A percentile compares a stretch with the other conserved stretches of the same genome.
Conservation (phyloP, 2,888 invertebrate species). For the Mythimna lalbum region DNA sequence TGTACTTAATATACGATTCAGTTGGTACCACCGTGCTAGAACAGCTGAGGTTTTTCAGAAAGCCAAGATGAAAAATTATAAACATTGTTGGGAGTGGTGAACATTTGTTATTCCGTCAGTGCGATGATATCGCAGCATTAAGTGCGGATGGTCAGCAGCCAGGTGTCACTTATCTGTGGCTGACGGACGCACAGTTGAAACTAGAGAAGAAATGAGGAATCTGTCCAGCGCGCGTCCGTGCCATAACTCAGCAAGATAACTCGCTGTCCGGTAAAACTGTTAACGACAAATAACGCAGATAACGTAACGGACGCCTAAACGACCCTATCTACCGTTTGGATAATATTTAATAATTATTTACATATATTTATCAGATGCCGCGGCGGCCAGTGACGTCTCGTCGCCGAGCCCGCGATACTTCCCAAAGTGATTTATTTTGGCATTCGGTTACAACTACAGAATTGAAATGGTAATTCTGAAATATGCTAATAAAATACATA, state of each 20-base stretch:
- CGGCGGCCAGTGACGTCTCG: slow-evolving; percentile 76
- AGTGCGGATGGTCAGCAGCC: slow-evolving; percentile 63
- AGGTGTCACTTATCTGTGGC: slow-evolving; percentile 76
- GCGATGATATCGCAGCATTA: slow-evolving; percentile 64
- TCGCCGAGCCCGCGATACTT: slow-evolving; percentile 71
- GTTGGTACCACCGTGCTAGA: not conserved
- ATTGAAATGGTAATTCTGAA: slow-evolving; percentile 67
- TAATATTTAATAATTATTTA: slow-evolving; percentile 90
- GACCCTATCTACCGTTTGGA: slow-evolving; percentile 86
- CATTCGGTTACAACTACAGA: slow-evolving; percentile 69
- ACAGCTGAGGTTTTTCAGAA: slow-evolving; percentile 22
- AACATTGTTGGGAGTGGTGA: slow-evolving; percentile 53
- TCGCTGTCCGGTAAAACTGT: slow-evolving; percentile 82
- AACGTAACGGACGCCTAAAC: slow-evolving; percentile 87
- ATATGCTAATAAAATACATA: slow-evolving; percentile 62
- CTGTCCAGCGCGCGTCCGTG: slow-evolving; percentile 71
- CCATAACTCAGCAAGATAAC: slow-evolving; percentile 88
- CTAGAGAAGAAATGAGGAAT: slow-evolving; percentile 79
- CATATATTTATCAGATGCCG: slow-evolving; percentile 88
- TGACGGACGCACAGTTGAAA: slow-evolving; percentile 79
- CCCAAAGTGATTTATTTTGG: slow-evolving; percentile 77
- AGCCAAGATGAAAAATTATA: slow-evolving; percentile 50
- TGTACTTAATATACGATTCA: slow-evolving; percentile 6
- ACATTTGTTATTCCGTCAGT: slow-evolving; percentile 61
- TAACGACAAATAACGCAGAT: slow-evolving; percentile 89